Conservation (phyloP, 1,140 invertebrate genomes). For the Sitobion miscanthi region DNA sequence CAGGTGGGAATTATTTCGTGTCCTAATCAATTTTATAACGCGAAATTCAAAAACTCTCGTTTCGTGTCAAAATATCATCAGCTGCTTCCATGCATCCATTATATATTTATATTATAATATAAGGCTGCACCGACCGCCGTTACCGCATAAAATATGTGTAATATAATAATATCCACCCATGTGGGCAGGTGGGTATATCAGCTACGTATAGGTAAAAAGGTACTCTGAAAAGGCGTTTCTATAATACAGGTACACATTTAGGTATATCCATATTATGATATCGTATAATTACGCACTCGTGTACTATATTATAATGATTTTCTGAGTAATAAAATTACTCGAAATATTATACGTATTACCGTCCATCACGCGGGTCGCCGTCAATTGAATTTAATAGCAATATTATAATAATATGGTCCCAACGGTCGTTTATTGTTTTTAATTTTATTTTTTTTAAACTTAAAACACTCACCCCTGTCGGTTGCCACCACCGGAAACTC, state of each 20-base stretch:
- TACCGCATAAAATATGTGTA: not conserved
- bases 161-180: not conserved
- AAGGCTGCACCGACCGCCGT: not conserved
- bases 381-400: not conserved
- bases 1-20: not conserved
- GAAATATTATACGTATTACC: not conserved
- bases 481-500: constrained; percentile 94
- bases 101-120: not conserved
- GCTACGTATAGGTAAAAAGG: not conserved
- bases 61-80: not conserved
- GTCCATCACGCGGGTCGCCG: not conserved
- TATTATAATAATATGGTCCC: not conserved
- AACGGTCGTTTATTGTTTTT: not conserved
- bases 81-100: not conserved
- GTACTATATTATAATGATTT: constrained; percentile 13
- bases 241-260: not conserved
- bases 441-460: too few species aligned
- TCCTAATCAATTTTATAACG: not conserved
- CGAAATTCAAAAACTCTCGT: not conserved
- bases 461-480: constrained; percentile 79
- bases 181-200: not conserved
- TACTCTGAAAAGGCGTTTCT: not conserved
- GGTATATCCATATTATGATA: not conserved
- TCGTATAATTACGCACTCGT: not conserved
- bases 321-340: not conserved